Conservation (phyloP, 2,888 invertebrate species). For the Papilio demoleus region DNA sequence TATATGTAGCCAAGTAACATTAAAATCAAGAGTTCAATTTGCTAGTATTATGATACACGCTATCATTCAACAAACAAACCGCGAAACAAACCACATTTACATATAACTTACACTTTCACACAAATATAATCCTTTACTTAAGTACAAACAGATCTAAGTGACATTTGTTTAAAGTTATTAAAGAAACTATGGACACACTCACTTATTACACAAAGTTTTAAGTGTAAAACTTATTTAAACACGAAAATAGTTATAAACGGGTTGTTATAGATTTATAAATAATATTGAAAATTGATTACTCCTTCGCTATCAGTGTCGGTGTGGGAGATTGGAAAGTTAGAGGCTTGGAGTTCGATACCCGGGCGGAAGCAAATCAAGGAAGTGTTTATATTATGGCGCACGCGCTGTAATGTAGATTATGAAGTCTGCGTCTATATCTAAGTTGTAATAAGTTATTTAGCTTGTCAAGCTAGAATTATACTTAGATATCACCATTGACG, state of each 20-base stretch:
- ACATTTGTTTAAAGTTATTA: neutral
- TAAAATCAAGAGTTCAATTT: neutral
- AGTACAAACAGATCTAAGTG: neutral
- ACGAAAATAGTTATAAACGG: too few species aligned
- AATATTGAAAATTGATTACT: too few species aligned
- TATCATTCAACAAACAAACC: too few species aligned
- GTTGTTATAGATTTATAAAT: too few species aligned
- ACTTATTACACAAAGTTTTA: too few species aligned
- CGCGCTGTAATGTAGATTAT: slow-evolving; percentile 3
- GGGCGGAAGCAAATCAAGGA: slow-evolving; percentile 34
- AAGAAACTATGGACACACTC: neutral
- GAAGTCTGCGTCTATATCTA: neutral
- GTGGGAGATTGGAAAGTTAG: slow-evolving; percentile 40
- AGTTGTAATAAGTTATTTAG: slow-evolving; percentile 1
- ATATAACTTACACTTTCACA: neutral
- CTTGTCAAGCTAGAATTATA: too few species aligned
- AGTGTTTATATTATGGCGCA: slow-evolving; percentile 22
- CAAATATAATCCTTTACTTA: neutral
- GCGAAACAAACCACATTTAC: slow-evolving; percentile 12
- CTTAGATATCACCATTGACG: too few species aligned
- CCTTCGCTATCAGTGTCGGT: neutral
- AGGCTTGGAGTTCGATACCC: slow-evolving; percentile 40
- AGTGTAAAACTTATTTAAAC: too few species aligned
- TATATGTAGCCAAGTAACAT: too few species aligned
- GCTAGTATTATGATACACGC: too few species aligned